A percentile compares a stretch with the other conserved stretches of the same genome.
phyloP scores from a whole-genome alignment of 2,113 vertebrate species.

The zebrafish (Danio rerio) region GRCz12tu NC_133180.1:62417501-62418000 shows the following conservation, averaged over 20 bases:
- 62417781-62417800: neutral
- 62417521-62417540: too few relatives aligned
- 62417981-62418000: constrained; percentile 23
- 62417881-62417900: neutral
- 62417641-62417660: too few relatives aligned
- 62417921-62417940: constrained; percentile 1
- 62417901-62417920: constrained; percentile 8
- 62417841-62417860: neutral
- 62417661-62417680: neutral
- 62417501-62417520: too few relatives aligned
- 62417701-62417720: neutral
- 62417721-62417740: neutral
- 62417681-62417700: neutral
- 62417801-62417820: constrained; percentile 1
- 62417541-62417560: too few relatives aligned
- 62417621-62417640: too few relatives aligned
- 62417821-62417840: neutral
- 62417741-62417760: neutral
- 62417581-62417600: too few relatives aligned
- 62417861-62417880: neutral
- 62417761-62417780: neutral
- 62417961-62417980: constrained; percentile 4
- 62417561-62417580: too few relatives aligned
- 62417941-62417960: constrained; percentile 19
- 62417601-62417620: too few relatives aligned